Evolutionary conservation across 1,140 invertebrate species (phyloP).

Genomic region (Eumaeus atala): DNA sequence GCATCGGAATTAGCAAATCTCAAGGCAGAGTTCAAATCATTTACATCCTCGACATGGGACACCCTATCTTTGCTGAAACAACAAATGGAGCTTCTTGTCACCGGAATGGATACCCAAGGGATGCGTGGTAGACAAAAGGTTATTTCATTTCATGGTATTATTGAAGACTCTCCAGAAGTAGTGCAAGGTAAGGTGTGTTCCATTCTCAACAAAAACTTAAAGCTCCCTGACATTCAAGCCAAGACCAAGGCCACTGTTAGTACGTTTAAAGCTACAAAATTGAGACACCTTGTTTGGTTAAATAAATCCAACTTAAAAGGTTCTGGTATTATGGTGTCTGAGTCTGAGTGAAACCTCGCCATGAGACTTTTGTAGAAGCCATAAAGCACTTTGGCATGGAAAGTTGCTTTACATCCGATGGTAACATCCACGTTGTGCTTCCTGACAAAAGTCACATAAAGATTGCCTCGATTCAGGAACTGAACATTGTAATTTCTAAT

Average conservation of each 20-base stretch:
- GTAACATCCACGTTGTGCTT: conserved; percentile 1
- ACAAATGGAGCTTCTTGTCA: too few species aligned
- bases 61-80: too few species aligned
- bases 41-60: too few species aligned
- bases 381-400: conserved; percentile 11
- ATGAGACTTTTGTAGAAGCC: conserved; percentile 4
- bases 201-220: background rate
- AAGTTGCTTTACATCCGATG: conserved; percentile 12
- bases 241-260: conserved; percentile 4
- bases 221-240: background rate
- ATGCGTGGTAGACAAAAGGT: too few species aligned
- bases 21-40: too few species aligned
- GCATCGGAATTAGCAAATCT: too few species aligned
- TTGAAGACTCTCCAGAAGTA: too few species aligned
- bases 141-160: too few species aligned
- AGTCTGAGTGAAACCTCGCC: conserved; percentile 6
- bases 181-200: too few species aligned
- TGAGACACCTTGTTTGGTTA: conserved; percentile 4
- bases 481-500: background rate
- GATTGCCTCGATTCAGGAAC: background rate
- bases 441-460: background rate
- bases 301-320: conserved; percentile 11
- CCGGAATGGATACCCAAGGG: too few species aligned
- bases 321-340: conserved; percentile 6
- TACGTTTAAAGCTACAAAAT: background rate